phyloP scores from a whole-genome alignment of 92 coral and sea anemone species.

The Porites divaricata region DNA sequence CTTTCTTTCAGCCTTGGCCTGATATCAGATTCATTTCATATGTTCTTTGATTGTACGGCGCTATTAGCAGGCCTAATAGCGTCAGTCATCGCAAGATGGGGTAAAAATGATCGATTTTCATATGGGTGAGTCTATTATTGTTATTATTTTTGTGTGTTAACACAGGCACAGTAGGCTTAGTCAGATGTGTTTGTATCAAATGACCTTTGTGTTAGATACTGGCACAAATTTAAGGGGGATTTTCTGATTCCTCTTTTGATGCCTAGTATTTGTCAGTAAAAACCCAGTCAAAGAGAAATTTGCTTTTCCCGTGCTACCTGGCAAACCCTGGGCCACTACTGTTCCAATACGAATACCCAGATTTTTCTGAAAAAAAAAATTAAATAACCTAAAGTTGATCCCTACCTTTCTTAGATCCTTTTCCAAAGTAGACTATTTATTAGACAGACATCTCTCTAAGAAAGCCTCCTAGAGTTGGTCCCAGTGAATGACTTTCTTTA shows the following conservation, averaged over 20 bases:
- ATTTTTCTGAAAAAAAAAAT: too few species aligned
- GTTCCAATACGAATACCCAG: too few species aligned
- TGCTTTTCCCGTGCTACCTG: too few species aligned
- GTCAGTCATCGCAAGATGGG: conserved; percentile 94
- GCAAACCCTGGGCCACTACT: too few species aligned
- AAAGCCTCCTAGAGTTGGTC: too few species aligned
- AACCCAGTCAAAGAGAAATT: too few species aligned
- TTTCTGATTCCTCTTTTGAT: not conserved
- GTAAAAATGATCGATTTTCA: conserved; percentile 93
- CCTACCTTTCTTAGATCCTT: too few species aligned
- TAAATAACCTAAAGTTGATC: too few species aligned
- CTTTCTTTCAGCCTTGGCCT: conserved; percentile 86
- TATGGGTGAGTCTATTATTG: conserved; percentile 79
- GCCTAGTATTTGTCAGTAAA: too few species aligned
- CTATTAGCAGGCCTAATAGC: conserved; percentile 98
- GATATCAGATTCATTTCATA: conserved; percentile 97
- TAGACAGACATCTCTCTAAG: too few species aligned
- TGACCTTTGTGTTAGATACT: not conserved
- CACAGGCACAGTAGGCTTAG: not conserved
- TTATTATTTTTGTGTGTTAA: not conserved
- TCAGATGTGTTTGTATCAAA: conserved; percentile 2
- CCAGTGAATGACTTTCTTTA: too few species aligned
- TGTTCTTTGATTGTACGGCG: conserved; percentile 99
- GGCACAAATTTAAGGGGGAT: not conserved
- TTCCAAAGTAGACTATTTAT: too few species aligned